Conservation (phyloP, 2,113 vertebrate genomes). For the Sminthopsis crassicaudata region DNA sequence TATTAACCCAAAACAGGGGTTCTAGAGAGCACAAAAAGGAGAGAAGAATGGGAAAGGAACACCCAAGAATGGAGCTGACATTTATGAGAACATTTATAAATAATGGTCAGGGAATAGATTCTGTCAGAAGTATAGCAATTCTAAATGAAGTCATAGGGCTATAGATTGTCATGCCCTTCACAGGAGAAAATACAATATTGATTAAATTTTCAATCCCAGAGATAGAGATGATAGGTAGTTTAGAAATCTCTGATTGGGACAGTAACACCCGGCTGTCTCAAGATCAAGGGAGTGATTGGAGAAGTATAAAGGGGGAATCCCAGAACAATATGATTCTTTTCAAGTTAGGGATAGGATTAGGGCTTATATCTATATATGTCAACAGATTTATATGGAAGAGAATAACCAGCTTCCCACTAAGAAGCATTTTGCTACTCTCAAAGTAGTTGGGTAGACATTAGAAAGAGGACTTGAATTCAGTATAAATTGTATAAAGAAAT, state of each 20-base stretch:
- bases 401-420: not conserved
- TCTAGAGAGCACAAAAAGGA: too few species aligned
- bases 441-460: not conserved
- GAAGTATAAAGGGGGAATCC: not conserved
- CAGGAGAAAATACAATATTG: not conserved
- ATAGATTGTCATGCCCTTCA: not conserved
- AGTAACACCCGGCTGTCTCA: not conserved
- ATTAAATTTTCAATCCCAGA: not conserved
- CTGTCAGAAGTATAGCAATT: not conserved
- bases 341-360: not conserved
- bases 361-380: not conserved
- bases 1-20: not conserved
- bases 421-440: not conserved
- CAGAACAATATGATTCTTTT: not conserved
- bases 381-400: slow-evolving; percentile 1
- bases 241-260: not conserved
- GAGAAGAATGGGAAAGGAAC: not conserved
- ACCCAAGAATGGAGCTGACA: not conserved
- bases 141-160: not conserved
- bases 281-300: not conserved
- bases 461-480: not conserved
- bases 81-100: not conserved
- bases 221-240: not conserved
- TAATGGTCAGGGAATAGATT: not conserved
- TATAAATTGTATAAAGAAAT: not conserved